Conservation (phyloP, 2,113 vertebrate species). For the Aphelocoma coerulescens region DNA sequence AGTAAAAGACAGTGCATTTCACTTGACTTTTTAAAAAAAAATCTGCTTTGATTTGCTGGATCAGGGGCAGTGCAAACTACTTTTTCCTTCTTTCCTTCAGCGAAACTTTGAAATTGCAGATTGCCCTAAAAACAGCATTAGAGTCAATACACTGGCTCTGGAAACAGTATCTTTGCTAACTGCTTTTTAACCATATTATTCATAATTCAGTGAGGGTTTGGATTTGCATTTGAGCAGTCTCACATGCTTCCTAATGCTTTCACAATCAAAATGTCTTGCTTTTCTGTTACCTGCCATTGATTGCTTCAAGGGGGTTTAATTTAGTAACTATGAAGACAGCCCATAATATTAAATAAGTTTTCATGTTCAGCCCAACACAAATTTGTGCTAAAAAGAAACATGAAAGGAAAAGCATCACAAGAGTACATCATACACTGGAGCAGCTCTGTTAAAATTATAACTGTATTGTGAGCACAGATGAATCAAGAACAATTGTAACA, state of each 20-base stretch:
- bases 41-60: not conserved
- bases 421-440: not conserved
- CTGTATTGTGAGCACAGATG: not conserved
- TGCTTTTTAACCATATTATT: not conserved
- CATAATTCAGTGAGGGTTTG: not conserved
- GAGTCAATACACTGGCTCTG: not conserved
- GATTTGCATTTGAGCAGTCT: not conserved
- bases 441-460: not conserved
- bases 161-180: not conserved
- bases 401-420: not conserved
- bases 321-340: not conserved
- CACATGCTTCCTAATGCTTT: not conserved
- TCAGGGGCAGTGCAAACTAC: not conserved
- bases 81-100: not conserved
- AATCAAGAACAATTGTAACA: slow-evolving; percentile 24
- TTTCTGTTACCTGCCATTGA: not conserved
- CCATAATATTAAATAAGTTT: not conserved
- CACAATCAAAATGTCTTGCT: not conserved
- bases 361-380: not conserved
- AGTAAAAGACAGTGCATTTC: not conserved
- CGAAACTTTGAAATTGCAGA: not conserved
- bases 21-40: not conserved
- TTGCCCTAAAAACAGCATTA: not conserved
- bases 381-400: slow-evolving; percentile 21
- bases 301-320: not conserved